phyloP scores from a whole-genome alignment of 2,113 vertebrate genomes.

The Montifringilla adamsi region DNA sequence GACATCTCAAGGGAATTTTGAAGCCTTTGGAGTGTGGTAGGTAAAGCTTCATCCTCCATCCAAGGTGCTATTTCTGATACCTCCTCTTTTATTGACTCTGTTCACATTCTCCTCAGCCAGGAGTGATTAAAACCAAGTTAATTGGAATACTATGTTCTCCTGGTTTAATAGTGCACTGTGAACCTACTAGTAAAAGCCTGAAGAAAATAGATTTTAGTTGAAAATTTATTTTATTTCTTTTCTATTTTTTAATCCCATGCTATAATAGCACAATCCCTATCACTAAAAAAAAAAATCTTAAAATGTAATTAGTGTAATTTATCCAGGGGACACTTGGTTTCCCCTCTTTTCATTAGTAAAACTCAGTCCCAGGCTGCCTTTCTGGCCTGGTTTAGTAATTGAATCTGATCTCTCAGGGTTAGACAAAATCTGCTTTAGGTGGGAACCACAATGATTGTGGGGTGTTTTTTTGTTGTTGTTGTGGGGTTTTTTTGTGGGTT shows the following conservation, averaged over 20 bases:
- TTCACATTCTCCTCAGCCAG: neutral
- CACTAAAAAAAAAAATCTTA: neutral
- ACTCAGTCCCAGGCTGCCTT: neutral
- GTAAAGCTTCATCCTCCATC: neutral
- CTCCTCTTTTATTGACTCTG: neutral
- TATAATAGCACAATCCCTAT: neutral
- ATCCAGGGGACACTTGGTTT: neutral
- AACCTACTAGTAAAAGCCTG: neutral
- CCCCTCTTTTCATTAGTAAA: neutral
- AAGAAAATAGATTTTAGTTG: neutral
- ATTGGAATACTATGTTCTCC: neutral
- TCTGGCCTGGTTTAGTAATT: neutral
- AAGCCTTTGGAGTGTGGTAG: neutral
- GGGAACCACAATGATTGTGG: neutral
- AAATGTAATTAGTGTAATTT: neutral
- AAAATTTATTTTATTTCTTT: neutral
- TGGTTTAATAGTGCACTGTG: neutral
- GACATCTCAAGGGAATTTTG: neutral
- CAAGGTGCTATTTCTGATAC: neutral
- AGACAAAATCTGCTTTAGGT: neutral
- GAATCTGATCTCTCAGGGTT: neutral
- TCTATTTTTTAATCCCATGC: neutral
- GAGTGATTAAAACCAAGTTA: neutral
- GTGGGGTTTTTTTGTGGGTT: no score
- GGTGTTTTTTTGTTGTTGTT: no score